Base-by-base conservation (phyloP, 2,113 vertebrate genomes). In the Melanocharis versteri region DNA sequence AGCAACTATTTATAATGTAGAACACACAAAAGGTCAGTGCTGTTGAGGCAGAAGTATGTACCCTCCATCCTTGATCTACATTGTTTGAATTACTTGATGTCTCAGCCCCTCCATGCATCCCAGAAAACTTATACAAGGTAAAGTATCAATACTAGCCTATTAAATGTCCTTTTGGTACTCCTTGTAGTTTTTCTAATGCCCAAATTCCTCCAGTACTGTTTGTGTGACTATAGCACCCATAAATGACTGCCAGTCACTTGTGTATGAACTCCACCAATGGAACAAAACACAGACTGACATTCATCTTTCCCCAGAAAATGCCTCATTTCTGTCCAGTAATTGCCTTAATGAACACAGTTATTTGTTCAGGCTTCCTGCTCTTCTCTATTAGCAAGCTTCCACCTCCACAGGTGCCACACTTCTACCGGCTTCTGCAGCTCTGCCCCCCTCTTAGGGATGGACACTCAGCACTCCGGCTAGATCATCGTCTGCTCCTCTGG, bases 191-290 rank as follows among this genome's bases (percentile, higher is more conserved):
- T 83, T 45, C 31, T 35, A 81, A 50, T 5, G 19, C 7, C 39
- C 40, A 31, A 73, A 65, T 65, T 88, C n/a, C 28, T 83, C 13
- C 5, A 2, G 11, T 33, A 60, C 6, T 61, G 14, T n/a, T 58
- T 51, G 15, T 28, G 15, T 26, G 33, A 54, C 39, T 50, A 42
- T 0, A 72, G 37, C 31, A 69, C 37, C 70, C 80, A 69, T 13
- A 64, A 84, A 60, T 14, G 24, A 56, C 9, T 37, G n/a, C 10
- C 40, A 54, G 31, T 20, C 14, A 78, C 9, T 51, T 37, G 18
- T 0, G 1, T 30, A 39, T 2, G 0, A 79, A 40, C 44, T 23
- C 22, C 30, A n/a, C 17, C 26, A 70, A 27, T 9, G 45, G 31
- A 90, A 86, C 26, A 62, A 78, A 81, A 51, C 0, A 0, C 2